phyloP scores from a whole-genome alignment of 2,113 vertebrate species.

The Corythoichthys haematopterus region DNA sequence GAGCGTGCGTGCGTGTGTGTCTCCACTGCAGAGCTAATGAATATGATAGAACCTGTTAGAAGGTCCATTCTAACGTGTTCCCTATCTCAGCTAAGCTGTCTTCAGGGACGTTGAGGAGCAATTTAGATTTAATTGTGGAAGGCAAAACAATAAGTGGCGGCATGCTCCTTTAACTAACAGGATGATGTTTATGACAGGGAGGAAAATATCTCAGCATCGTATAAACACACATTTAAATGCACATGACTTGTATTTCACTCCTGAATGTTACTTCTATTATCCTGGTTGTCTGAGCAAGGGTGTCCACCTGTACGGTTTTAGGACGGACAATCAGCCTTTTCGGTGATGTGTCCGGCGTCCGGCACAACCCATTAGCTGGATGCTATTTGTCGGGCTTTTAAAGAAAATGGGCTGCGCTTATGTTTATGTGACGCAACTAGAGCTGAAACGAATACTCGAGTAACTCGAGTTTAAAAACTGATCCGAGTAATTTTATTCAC shows the following conservation, averaged over 20 bases:
- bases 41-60: conserved; percentile 18
- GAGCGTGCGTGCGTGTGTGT: background rate
- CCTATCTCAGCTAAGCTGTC: conserved; percentile 36
- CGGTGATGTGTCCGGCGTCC: too few species aligned
- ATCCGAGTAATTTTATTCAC: too few species aligned
- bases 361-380: too few species aligned
- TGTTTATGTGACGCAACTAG: too few species aligned
- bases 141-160: conserved; percentile 39
- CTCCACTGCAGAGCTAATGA: conserved; percentile 12
- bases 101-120: conserved; percentile 45
- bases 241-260: conserved; percentile 3
- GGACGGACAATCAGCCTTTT: too few species aligned
- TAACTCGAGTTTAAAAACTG: too few species aligned
- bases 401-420: too few species aligned
- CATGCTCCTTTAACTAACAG: conserved; percentile 28
- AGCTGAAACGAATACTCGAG: too few species aligned
- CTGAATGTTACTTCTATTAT: conserved; percentile 2
- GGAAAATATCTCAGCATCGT: conserved; percentile 3
- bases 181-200: conserved; percentile 12
- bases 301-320: too few species aligned
- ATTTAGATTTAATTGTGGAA: conserved; percentile 52
- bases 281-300: background rate
- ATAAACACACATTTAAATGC: conserved; percentile 8
- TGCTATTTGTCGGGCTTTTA: too few species aligned
- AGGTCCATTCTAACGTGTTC: conserved; percentile 24